Evolutionary conservation across 2,113 vertebrate genomes (phyloP).

Genomic region (Pelobates fuscus): DNA sequence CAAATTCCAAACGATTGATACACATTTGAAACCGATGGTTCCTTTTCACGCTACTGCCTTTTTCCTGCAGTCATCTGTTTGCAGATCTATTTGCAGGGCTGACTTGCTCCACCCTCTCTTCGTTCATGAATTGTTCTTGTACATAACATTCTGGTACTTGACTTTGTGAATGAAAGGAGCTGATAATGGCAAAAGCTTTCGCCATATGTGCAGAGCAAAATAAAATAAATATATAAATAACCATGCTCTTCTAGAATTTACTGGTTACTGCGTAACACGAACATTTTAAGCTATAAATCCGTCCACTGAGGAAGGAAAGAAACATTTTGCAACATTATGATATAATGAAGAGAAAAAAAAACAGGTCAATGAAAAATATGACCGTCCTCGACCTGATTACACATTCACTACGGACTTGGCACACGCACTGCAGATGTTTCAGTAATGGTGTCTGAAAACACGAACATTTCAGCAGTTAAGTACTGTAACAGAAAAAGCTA

Average conservation of each 20-base stretch:
- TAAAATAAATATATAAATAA: no score
- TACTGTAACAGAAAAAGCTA: conserved; percentile 18
- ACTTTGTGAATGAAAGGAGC: conserved; percentile 31
- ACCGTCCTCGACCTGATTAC: conserved; percentile 34
- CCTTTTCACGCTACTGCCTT: conserved; percentile 36
- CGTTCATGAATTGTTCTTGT: conserved; percentile 56
- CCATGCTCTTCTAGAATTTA: no score
- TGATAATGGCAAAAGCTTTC: conserved; percentile 54
- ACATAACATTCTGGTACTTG: conserved; percentile 50
- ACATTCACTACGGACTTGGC: background rate
- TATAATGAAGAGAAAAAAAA: no score
- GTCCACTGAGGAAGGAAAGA: no score
- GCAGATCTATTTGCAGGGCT: background rate
- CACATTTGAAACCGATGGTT: conserved; percentile 29
- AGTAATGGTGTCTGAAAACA: background rate
- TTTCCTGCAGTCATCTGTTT: conserved; percentile 43
- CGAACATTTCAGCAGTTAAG: conserved; percentile 24
- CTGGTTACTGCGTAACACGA: no score
- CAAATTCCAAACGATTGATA: conserved; percentile 28
- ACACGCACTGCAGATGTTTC: conserved; percentile 2
- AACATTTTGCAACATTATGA: no score
- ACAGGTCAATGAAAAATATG: no score
- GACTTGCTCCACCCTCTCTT: conserved; percentile 48
- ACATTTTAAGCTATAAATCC: no score
- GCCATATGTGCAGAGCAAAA: no score